Evolutionary conservation across 92 coral and sea anemone genomes (phyloP).

Genomic region (Isaurus tuberculatus): DNA sequence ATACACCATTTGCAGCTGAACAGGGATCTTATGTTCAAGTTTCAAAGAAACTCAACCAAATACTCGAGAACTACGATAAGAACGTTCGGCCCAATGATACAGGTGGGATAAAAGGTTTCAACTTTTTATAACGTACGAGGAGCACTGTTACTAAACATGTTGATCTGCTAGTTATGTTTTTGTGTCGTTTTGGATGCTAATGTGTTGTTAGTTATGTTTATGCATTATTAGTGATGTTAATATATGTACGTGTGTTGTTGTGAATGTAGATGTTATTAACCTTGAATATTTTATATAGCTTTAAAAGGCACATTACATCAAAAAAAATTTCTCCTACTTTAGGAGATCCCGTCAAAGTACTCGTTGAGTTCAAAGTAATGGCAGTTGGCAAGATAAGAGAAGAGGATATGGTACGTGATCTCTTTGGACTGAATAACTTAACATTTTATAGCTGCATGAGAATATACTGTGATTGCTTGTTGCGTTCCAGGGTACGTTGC

Average conservation of each 20-base stretch:
- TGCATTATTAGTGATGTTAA: too few relatives aligned
- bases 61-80: slow-evolving; percentile 71
- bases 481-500: too few relatives aligned
- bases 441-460: too few relatives aligned
- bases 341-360: slow-evolving; percentile 82
- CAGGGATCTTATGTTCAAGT: slow-evolving; percentile 67
- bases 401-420: slow-evolving; percentile 78
- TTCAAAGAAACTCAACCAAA: slow-evolving; percentile 65
- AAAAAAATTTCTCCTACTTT: neutral
- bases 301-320: neutral
- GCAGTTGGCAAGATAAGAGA: slow-evolving; percentile 83
- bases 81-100: slow-evolving; percentile 89
- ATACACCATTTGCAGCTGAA: neutral
- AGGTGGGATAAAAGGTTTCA: slow-evolving; percentile 34
- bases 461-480: too few relatives aligned
- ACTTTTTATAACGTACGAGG: too few relatives aligned
- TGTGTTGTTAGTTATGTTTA: too few relatives aligned
- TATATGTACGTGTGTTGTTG: too few relatives aligned
- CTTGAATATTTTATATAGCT: neutral
- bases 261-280: neutral
- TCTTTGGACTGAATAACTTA: too few relatives aligned
- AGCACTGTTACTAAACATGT: too few relatives aligned
- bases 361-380: slow-evolving; percentile 81
- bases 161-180: too few relatives aligned
- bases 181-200: neutral